Conservation (phyloP, 2,888 invertebrate genomes). For the Napeogenes inachia region DNA sequence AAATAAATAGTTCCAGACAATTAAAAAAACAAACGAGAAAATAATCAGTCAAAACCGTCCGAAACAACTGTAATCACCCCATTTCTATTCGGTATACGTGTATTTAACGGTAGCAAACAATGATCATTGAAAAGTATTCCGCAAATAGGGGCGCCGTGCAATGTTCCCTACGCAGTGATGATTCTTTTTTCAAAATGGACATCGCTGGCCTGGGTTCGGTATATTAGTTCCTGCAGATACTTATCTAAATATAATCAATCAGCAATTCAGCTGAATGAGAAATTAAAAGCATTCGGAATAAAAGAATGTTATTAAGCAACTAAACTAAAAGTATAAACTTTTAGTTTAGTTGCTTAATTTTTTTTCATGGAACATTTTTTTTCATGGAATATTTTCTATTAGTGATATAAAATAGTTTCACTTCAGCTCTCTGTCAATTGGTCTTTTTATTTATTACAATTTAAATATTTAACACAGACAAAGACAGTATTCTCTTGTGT, state of each 20-base stretch:
- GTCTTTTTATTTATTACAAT: too few species aligned
- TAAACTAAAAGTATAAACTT: too few species aligned
- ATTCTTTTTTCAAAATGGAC: slow-evolving; percentile 49
- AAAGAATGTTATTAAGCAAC: too few species aligned
- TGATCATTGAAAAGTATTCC: slow-evolving; percentile 66
- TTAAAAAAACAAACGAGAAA: slow-evolving; percentile 28
- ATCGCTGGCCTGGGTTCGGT: slow-evolving; percentile 33
- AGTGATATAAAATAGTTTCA: too few species aligned
- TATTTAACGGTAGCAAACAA: slow-evolving; percentile 52
- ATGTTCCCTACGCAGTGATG: slow-evolving; percentile 50
- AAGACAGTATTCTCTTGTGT: background rate
- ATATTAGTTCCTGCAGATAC: slow-evolving; percentile 5
- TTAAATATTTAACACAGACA: too few species aligned
- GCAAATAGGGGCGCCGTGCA: slow-evolving; percentile 61
- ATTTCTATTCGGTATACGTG: slow-evolving; percentile 36
- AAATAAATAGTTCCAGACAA: slow-evolving; percentile 21
- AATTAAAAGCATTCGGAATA: too few species aligned
- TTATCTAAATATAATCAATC: background rate
- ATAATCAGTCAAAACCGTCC: slow-evolving; percentile 30
- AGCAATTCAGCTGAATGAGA: background rate
- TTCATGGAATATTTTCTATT: too few species aligned
- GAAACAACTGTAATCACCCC: slow-evolving; percentile 38
- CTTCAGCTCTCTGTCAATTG: too few species aligned
- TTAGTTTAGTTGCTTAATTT: too few species aligned
- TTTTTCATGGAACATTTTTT: too few species aligned